Evolutionary conservation across 2,888 invertebrate genomes (phyloP).

Genomic region (Microplitis deprimator): DNA sequence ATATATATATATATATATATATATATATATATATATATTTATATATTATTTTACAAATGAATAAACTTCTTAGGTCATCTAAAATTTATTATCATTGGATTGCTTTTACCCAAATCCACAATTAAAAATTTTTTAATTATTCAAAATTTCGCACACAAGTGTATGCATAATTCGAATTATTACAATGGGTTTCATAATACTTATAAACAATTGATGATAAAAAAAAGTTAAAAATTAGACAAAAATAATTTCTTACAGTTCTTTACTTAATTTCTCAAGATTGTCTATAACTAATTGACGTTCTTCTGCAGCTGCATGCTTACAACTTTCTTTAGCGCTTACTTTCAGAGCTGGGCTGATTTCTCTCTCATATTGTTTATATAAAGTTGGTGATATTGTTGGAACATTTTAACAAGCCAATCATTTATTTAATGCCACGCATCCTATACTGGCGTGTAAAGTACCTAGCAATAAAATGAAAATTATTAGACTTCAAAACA

Average conservation of each 20-base stretch:
- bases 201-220: not conserved
- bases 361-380: conserved; percentile 48
- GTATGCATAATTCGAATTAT: not conserved
- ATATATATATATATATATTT: no score
- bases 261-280: not conserved
- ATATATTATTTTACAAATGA: not conserved
- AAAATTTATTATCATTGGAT: not conserved
- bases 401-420: conserved; percentile 47
- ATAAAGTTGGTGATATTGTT: conserved; percentile 34
- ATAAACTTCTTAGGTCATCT: not conserved
- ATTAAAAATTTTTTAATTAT: not conserved
- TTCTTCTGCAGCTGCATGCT: conserved; percentile 41
- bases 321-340: conserved; percentile 41
- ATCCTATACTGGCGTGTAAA: conserved; percentile 45
- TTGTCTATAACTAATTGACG: conserved; percentile 10
- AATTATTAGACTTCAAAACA: not conserved
- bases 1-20: no score
- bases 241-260: conserved; percentile 12
- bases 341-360: conserved; percentile 46
- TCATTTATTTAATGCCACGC: conserved; percentile 47
- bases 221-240: no score
- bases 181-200: not conserved
- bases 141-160: conserved; percentile 5
- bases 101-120: not conserved
- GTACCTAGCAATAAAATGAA: conserved; percentile 22